These are phyloP conservation scores for Schizothorax lantsangensis DNA, from an alignment of 2,797 vertebrate genomes.

Conservation along the genomic window DNA sequence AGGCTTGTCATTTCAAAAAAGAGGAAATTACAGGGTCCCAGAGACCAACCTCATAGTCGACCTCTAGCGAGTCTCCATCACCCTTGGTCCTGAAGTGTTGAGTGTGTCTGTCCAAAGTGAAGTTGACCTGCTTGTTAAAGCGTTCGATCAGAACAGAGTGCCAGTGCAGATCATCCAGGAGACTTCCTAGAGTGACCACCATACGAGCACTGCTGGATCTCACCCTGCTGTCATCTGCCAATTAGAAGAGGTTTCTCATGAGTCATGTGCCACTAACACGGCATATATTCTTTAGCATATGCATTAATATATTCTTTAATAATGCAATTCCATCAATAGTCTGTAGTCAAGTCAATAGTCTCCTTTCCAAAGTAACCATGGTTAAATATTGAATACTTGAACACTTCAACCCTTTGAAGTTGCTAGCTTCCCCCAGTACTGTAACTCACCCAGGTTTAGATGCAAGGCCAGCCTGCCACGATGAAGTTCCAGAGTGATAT, in stretches of 20 bases:
- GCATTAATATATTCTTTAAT: constrained; percentile 1
- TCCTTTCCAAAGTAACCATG: background rate
- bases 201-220: constrained; percentile 82
- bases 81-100: constrained; percentile 92
- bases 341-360: background rate
- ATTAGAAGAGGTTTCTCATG: constrained; percentile 4
- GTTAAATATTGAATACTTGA: constrained; percentile 15
- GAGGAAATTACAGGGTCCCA: background rate
- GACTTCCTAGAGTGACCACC: constrained; percentile 86
- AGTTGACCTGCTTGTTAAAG: constrained; percentile 95
- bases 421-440: background rate
- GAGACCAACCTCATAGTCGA: constrained; percentile 91
- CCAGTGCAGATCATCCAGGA: constrained; percentile 97
- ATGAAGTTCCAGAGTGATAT: constrained; percentile 93
- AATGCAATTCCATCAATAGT: background rate
- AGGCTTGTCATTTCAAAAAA: constrained; percentile 6
- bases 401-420: constrained; percentile 13
- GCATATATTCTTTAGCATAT: background rate
- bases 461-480: constrained; percentile 87
- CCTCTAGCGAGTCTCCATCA: constrained; percentile 90
- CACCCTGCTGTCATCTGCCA: constrained; percentile 86
- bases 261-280: background rate
- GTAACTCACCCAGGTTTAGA: constrained; percentile 87
- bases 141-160: constrained; percentile 93
- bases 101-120: constrained; percentile 90